A percentile compares a stretch with the other conserved stretches of the same genome.
These are phyloP conservation scores for Botrylloides violaceus DNA, from an alignment of 23 tunicate genomes.

Conservation along the genomic window DNA sequence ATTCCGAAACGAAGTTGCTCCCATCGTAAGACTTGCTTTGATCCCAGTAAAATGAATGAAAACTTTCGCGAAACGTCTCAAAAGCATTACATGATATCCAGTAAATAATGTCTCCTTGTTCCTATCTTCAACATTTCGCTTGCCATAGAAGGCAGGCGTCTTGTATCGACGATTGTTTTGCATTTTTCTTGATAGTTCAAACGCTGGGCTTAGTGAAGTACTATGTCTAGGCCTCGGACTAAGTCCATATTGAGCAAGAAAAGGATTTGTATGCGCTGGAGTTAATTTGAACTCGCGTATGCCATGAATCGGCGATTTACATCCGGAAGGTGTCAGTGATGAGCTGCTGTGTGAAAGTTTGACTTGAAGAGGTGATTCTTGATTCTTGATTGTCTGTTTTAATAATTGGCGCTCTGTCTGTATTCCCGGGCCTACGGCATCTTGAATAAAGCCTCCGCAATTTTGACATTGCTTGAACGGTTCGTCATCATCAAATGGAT, in stretches of 20 bases:
- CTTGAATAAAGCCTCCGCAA: slow-evolving; percentile 14
- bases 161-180: neutral
- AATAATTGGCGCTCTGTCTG: neutral
- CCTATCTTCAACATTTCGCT: neutral
- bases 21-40: slow-evolving; percentile 65
- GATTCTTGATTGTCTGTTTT: neutral
- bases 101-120: neutral
- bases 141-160: neutral
- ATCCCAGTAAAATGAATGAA: slow-evolving; percentile 76
- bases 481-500: slow-evolving; percentile 1
- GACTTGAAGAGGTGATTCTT: too few relatives aligned
- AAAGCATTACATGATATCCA: slow-evolving; percentile 37
- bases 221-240: neutral
- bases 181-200: neutral
- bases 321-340: neutral
- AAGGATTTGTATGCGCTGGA: slow-evolving; percentile 4
- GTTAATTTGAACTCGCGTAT: slow-evolving; percentile 5
- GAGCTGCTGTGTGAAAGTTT: too few relatives aligned
- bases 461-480: slow-evolving; percentile 16
- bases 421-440: slow-evolving; percentile 21
- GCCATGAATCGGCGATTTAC: neutral
- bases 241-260: neutral
- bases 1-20: slow-evolving; percentile 75
- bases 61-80: slow-evolving; percentile 52
- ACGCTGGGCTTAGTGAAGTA: neutral